Conservation (phyloP, 2,888 invertebrate species). For the Hypomecis punctinalis region DNA sequence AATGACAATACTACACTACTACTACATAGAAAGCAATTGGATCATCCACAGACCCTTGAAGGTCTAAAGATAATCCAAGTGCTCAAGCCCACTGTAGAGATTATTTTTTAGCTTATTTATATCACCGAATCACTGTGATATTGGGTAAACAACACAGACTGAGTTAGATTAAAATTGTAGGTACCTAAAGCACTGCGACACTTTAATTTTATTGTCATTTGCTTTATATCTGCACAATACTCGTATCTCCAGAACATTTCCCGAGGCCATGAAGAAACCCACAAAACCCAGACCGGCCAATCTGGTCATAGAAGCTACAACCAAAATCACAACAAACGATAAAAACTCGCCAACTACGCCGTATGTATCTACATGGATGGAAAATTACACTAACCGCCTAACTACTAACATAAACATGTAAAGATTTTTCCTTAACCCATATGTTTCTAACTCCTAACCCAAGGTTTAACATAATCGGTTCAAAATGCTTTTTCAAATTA, state of each 20-base stretch:
- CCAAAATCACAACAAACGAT: conserved; percentile 63
- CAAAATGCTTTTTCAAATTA: no score
- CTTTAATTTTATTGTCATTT: neutral
- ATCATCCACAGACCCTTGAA: no score
- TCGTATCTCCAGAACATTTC: conserved; percentile 65
- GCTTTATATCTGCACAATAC: conserved; percentile 51
- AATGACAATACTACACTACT: no score
- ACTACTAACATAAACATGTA: conserved; percentile 43
- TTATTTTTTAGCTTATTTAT: neutral
- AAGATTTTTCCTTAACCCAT: no score
- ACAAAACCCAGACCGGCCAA: conserved; percentile 58
- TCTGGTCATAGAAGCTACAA: conserved; percentile 51
- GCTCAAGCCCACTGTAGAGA: no score
- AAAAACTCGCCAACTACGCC: conserved; percentile 67
- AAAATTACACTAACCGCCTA: conserved; percentile 44
- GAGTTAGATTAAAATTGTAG: no score
- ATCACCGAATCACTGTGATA: no score
- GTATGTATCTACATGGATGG: conserved; percentile 64
- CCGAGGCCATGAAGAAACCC: conserved; percentile 67
- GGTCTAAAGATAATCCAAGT: no score
- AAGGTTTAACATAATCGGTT: neutral
- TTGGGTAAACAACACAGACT: no score
- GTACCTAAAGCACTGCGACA: neutral
- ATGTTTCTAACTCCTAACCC: neutral
- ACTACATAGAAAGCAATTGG: no score